Evolutionary conservation across 2,113 vertebrate genomes (phyloP).

Genomic region (Oreochromis niloticus): DNA sequence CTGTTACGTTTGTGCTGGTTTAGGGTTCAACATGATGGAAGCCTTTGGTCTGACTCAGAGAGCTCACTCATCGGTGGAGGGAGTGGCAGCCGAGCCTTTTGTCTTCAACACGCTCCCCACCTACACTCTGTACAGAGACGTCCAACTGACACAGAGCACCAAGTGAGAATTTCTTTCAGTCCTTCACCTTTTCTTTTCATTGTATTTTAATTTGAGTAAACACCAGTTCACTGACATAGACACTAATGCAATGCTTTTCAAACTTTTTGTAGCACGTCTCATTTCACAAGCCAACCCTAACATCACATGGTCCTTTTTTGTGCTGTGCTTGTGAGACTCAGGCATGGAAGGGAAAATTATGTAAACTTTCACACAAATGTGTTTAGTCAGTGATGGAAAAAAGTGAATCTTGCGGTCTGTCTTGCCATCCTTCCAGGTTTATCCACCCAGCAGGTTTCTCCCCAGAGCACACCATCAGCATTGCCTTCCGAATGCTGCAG

Average conservation of each 20-base stretch:
- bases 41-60: conserved; percentile 82
- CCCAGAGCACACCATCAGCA: conserved; percentile 79
- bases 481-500: conserved; percentile 83
- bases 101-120: conserved; percentile 73
- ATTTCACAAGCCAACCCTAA: neutral
- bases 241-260: neutral
- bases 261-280: neutral
- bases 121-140: conserved; percentile 82
- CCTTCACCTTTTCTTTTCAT: neutral
- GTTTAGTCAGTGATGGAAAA: neutral
- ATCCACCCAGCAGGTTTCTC: conserved; percentile 79
- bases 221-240: neutral
- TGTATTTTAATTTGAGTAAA: neutral
- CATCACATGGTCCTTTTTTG: neutral
- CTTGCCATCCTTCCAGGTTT: conserved; percentile 49
- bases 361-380: neutral
- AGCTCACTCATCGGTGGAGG: conserved; percentile 81
- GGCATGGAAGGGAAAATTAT: neutral
- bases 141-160: conserved; percentile 82
- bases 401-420: neutral
- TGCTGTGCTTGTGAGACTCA: neutral
- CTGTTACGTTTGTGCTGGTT: neutral
- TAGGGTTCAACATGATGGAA: conserved; percentile 93
- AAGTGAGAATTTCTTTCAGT: conserved; percentile 65
- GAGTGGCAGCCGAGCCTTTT: conserved; percentile 82